Evolutionary conservation across 2,888 invertebrate genomes (phyloP).

Genomic region (Protonemura montana): DNA sequence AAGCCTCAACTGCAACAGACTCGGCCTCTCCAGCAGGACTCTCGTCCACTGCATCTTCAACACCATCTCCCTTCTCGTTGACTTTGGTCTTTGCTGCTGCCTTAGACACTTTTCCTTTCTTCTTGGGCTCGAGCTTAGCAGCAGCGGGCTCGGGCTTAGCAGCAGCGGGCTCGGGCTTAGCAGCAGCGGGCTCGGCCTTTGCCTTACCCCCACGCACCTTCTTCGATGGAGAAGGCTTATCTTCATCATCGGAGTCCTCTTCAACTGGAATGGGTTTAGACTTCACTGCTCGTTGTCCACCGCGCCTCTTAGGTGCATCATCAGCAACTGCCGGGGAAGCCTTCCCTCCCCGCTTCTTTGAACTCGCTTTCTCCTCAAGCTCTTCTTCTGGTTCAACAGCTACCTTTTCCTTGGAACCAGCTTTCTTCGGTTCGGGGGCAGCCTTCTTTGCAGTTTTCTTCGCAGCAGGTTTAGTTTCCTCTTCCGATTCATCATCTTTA

Average conservation of each 20-base stretch:
- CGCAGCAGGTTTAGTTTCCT: not conserved
- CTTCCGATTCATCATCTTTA: slow-evolving; percentile 19
- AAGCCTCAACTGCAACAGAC: slow-evolving; percentile 44
- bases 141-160: not conserved
- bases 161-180: not conserved
- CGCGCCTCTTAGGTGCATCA: slow-evolving; percentile 18
- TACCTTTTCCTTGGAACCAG: not conserved
- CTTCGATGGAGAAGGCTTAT: slow-evolving; percentile 31
- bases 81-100: slow-evolving; percentile 32
- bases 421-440: slow-evolving; percentile 23
- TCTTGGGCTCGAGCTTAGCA: not conserved
- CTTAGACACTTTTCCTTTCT: not conserved
- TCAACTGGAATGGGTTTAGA: not conserved
- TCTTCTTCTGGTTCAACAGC: slow-evolving; percentile 10
- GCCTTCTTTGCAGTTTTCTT: not conserved
- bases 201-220: not conserved
- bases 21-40: slow-evolving; percentile 17
- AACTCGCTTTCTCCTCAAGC: not conserved
- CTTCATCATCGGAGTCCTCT: slow-evolving; percentile 25
- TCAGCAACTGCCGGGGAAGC: not conserved
- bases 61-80: slow-evolving; percentile 21
- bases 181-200: not conserved
- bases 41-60: not conserved
- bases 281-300: slow-evolving; percentile 22
- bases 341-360: slow-evolving; percentile 27